Evolutionary conservation across 2,888 invertebrate species (phyloP).

Genomic region (Drosophila kambysellisi): DNA sequence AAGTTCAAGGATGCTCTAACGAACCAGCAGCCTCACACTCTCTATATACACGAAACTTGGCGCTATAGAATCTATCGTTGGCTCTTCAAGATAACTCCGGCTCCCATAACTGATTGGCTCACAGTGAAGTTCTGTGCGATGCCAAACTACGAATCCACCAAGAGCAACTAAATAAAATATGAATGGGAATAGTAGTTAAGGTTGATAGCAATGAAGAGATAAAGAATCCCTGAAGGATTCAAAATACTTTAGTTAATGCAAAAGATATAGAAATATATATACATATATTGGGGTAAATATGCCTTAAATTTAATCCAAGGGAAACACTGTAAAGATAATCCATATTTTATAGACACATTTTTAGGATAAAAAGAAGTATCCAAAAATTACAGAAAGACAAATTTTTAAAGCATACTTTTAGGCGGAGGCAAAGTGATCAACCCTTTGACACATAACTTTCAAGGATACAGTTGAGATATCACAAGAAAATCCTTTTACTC

Average conservation of each 20-base stretch:
- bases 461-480: neutral
- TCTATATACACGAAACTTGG: conserved; percentile 90
- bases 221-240: neutral
- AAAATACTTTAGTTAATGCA: neutral
- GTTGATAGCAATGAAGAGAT: neutral
- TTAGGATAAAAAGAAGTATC: neutral
- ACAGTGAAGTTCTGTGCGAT: conserved; percentile 88
- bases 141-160: conserved; percentile 85
- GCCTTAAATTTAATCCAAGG: neutral
- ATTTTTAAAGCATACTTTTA: neutral
- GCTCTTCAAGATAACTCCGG: conserved; percentile 88
- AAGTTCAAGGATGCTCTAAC: conserved; percentile 88
- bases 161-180: neutral
- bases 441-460: neutral
- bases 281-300: neutral
- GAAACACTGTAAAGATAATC: neutral
- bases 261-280: neutral
- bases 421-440: neutral
- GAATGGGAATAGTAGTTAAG: neutral
- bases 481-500: neutral
- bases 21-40: conserved; percentile 86
- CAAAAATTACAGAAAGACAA: neutral
- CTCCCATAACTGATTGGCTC: conserved; percentile 87
- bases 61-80: conserved; percentile 88
- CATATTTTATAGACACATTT: neutral